A percentile compares a stretch with the other conserved stretches of the same genome.
These are phyloP conservation scores for Rhadinocentrus ornatus DNA, from an alignment of 2,797 vertebrate species.

Conservation along the genomic window DNA sequence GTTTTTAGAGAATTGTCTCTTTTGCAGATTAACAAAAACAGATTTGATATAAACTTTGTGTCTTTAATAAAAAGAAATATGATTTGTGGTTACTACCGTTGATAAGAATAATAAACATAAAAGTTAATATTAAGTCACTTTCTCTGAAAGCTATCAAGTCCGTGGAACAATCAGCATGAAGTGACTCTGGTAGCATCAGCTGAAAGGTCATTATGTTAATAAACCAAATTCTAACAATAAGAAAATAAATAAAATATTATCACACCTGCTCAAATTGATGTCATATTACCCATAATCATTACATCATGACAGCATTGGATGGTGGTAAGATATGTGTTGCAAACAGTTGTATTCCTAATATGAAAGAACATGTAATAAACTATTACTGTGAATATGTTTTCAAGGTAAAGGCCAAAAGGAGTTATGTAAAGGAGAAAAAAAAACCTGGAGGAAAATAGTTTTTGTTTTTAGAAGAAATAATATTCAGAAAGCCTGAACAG, in stretches of 20 bases:
- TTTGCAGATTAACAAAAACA: neutral
- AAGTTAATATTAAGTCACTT: neutral
- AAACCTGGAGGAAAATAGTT: neutral
- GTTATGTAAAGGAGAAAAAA: neutral
- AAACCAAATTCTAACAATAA: neutral
- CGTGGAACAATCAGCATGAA: neutral
- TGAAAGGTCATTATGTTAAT: neutral
- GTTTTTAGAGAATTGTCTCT: neutral
- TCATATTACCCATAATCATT: neutral
- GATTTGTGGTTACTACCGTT: neutral
- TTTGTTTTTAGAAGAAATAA: neutral
- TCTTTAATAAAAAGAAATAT: neutral
- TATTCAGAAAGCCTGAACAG: neutral
- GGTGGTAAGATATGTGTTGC: neutral
- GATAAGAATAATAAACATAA: neutral
- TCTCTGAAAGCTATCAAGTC: neutral
- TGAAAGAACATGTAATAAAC: too few relatives aligned
- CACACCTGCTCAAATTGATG: neutral
- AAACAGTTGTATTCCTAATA: too few relatives aligned
- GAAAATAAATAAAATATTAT: neutral
- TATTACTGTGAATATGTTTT: neutral
- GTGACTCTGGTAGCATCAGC: neutral
- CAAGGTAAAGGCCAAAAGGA: neutral
- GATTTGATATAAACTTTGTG: neutral
- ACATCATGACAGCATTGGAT: neutral